These are phyloP conservation scores for Drosophila macrospina DNA, from an alignment of 2,888 invertebrate species.

Conservation along the genomic window DNA sequence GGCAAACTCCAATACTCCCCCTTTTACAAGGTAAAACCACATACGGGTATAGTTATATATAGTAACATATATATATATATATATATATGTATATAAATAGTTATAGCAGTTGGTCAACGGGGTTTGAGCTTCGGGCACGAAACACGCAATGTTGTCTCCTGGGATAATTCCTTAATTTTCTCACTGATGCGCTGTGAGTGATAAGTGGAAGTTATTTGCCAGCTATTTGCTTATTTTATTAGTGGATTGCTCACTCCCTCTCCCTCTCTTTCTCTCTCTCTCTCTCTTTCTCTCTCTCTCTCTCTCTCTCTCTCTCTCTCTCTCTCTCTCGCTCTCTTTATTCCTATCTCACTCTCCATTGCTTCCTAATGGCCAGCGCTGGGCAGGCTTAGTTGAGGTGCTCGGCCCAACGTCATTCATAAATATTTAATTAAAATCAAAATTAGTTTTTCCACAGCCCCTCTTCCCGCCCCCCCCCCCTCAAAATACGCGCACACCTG, in stretches of 20 bases:
- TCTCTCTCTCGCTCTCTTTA: neutral
- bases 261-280: neutral
- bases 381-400: conserved; percentile 26
- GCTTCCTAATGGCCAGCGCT: conserved; percentile 10
- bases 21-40: conserved; percentile 35
- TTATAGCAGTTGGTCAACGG: conserved; percentile 51
- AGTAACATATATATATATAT: too few species aligned
- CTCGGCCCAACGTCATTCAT: conserved; percentile 40
- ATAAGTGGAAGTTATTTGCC: conserved; percentile 83
- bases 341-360: neutral
- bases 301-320: neutral
- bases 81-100: conserved; percentile 30
- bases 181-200: conserved; percentile 78
- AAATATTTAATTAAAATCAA: conserved; percentile 81
- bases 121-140: conserved; percentile 30
- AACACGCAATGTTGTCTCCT: conserved; percentile 69
- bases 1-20: conserved; percentile 32
- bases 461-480: conserved; percentile 2
- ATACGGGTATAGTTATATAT: conserved; percentile 21
- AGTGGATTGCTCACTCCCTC: conserved; percentile 45
- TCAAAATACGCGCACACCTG: conserved; percentile 27
- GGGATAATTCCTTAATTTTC: conserved; percentile 83
- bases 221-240: conserved; percentile 78
- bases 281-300: neutral
- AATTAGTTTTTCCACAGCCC: conserved; percentile 66